Conservation (phyloP, 2,888 invertebrate genomes). For the Brenthis daphne region DNA sequence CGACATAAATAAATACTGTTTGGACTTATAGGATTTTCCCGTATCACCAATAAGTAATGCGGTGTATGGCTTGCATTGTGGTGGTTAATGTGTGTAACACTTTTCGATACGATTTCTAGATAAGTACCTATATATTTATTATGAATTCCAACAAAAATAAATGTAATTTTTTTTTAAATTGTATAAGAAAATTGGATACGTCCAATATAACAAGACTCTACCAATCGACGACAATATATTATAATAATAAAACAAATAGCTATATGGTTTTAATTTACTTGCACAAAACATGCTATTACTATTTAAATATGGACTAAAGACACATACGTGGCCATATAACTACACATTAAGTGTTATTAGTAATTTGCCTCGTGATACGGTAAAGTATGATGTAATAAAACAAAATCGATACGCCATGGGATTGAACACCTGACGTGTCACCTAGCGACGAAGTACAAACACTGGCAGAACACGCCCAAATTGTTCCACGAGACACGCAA, state of each 20-base stretch:
- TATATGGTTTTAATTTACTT: too few relatives aligned
- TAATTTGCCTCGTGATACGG: slow-evolving; percentile 29
- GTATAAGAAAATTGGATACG: too few relatives aligned
- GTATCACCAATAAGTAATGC: slow-evolving; percentile 22
- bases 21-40: slow-evolving; percentile 33
- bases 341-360: slow-evolving; percentile 8
- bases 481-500: slow-evolving; percentile 41
- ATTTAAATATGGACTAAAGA: neutral
- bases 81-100: neutral
- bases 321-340: neutral
- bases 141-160: too few relatives aligned
- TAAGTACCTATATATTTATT: too few relatives aligned
- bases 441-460: slow-evolving; percentile 68
- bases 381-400: slow-evolving; percentile 37
- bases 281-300: too few relatives aligned
- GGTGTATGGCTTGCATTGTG: neutral
- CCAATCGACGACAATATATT: too few relatives aligned
- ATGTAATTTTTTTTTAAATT: too few relatives aligned
- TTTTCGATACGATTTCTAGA: neutral
- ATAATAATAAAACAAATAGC: too few relatives aligned
- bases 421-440: slow-evolving; percentile 61
- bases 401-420: slow-evolving; percentile 63
- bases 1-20: slow-evolving; percentile 43
- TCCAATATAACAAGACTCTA: too few relatives aligned
- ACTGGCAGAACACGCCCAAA: slow-evolving; percentile 49